Base-by-base conservation (phyloP, 2,888 invertebrate genomes). In the Drosophila villosipedis region DNA sequence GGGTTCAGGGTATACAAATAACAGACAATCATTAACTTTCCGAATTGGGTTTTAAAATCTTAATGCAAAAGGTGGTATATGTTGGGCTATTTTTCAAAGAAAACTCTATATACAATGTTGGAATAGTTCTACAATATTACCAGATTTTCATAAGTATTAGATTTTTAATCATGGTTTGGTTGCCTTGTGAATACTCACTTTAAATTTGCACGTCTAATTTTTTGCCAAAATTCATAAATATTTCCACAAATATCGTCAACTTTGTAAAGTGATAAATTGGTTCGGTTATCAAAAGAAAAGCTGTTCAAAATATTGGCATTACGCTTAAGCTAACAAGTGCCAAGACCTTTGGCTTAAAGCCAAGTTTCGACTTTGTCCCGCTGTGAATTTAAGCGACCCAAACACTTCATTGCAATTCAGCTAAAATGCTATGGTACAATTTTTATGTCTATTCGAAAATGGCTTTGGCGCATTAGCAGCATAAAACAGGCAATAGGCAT, bases 401-500 rank as follows among this genome's bases (percentile, higher is more conserved):
- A 65, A 49, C 70, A 76, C 77, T 78, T 77, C 68, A 71, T 54
- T 67, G 77, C 63, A 49, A 59, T 59, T 53, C 43, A 61, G 53
- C 68, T 49, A 61, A 71, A 78, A 57, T 57, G 70, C 53, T 55
- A 68, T 59, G 63, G 73, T 73, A 68, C 58, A 64, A 60, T 87
- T 89, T 86, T 84, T 82, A 86, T 89, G 87, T 73, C 74, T 70
- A 68, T 85, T 81, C 70, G 82, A 86, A 86, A 89, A 81, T 77
- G 84, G 73, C 70, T 53, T 77, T 77, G 84, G 75, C 81, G 72
- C 81, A 84, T 86, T 86, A 86, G 84, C 82, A 70, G 80, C 85
- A 90, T 88, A 78, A 91, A 83, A 78, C 78, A 75, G 76, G 65
- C 80, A 68, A 55, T 78, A 73, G 68, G 83, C 85, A 88, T 85